A percentile compares a stretch with the other conserved stretches of the same genome.
phyloP scores from a whole-genome alignment of 2,888 invertebrate genomes.

The Epinotia ramella region DNA sequence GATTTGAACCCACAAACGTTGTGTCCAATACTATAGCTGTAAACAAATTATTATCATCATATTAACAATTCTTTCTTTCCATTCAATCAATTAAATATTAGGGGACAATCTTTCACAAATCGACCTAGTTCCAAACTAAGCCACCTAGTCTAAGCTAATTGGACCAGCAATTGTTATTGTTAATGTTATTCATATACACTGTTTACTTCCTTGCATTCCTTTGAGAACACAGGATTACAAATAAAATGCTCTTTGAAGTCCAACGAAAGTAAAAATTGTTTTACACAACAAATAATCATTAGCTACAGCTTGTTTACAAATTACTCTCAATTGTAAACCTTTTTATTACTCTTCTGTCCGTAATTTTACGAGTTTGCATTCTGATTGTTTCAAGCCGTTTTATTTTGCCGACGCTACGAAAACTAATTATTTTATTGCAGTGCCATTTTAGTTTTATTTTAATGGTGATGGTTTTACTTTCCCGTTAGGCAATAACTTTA shows the following conservation, averaged over 20 bases:
- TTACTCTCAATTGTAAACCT: conserved; percentile 28
- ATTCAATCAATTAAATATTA: conserved; percentile 3
- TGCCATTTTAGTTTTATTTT: conserved; percentile 27
- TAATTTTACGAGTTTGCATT: conserved; percentile 29
- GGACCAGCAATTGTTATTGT: background rate
- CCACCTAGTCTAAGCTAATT: no score
- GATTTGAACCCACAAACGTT: no score
- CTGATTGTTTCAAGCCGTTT: conserved; percentile 21
- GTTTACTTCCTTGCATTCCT: conserved; percentile 7
- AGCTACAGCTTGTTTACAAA: conserved; percentile 29
- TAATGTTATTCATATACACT: background rate
- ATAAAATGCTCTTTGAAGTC: conserved; percentile 17
- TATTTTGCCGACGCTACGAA: conserved; percentile 33
- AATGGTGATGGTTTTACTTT: conserved; percentile 21
- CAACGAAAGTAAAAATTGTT: conserved; percentile 41
- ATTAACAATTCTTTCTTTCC: background rate
- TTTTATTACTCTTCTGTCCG: conserved; percentile 9
- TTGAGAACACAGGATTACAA: background rate
- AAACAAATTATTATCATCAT: no score
- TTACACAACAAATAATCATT: conserved; percentile 33
- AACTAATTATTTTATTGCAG: conserved; percentile 35
- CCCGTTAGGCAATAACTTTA: conserved; percentile 20
- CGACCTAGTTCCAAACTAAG: no score
- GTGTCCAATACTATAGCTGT: no score
- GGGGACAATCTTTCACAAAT: no score